These are phyloP conservation scores for Todiramphus saurophagus DNA, from an alignment of 2,113 vertebrate genomes.

Conservation along the genomic window DNA sequence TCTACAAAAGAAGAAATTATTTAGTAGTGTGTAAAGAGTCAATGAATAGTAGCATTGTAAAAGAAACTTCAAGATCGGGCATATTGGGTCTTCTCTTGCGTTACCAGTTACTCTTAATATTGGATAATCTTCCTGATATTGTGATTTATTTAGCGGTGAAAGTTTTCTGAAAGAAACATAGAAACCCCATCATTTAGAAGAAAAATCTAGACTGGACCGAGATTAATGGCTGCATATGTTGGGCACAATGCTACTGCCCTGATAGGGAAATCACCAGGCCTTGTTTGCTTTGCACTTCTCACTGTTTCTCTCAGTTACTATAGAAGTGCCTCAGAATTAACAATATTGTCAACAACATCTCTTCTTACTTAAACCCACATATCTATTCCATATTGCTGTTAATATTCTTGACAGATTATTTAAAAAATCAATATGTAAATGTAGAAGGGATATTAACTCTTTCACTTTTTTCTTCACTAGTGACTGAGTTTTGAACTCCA, in stretches of 20 bases:
- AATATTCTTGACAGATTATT: background rate
- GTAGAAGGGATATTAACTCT: slow-evolving; percentile 18
- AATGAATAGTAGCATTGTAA: background rate
- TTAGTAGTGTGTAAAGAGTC: background rate
- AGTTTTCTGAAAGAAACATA: background rate
- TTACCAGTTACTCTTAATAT: background rate
- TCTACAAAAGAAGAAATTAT: background rate
- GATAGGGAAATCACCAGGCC: background rate
- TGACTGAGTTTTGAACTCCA: slow-evolving; percentile 31
- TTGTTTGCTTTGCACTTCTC: background rate
- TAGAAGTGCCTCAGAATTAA: background rate
- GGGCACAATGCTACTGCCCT: background rate
- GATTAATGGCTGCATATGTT: background rate
- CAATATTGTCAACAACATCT: background rate
- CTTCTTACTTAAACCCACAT: background rate
- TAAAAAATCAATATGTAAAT: slow-evolving; percentile 34
- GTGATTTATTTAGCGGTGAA: background rate
- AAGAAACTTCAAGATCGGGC: background rate
- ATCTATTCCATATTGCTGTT: background rate
- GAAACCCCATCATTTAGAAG: background rate
- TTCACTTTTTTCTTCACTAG: background rate
- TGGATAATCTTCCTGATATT: background rate
- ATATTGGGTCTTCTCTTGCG: background rate
- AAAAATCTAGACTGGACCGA: background rate
- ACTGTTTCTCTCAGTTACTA: background rate